These are phyloP conservation scores for Drosophila demipolita DNA, from an alignment of 2,888 invertebrate species.

Conservation along the genomic window DNA sequence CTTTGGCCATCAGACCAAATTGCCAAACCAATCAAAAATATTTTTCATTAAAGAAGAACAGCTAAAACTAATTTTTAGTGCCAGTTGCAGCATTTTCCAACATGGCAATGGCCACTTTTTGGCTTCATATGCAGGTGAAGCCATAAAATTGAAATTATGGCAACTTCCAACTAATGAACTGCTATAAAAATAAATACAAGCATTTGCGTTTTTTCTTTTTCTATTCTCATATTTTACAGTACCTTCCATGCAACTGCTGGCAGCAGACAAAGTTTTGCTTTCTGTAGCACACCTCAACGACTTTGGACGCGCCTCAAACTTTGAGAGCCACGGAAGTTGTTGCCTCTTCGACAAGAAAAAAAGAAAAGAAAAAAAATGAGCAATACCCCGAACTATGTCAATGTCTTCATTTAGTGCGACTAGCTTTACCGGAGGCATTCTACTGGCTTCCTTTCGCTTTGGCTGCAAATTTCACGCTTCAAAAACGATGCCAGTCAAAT, in stretches of 20 bases:
- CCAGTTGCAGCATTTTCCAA: conserved; percentile 1
- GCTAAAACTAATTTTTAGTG: conserved; percentile 2
- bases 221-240: background rate
- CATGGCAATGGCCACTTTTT: conserved; percentile 22
- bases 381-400: conserved; percentile 62
- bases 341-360: background rate
- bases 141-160: conserved; percentile 74
- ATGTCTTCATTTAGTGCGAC: conserved; percentile 50
- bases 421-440: background rate
- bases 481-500: conserved; percentile 23
- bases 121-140: conserved; percentile 41
- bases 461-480: conserved; percentile 54
- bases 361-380: background rate
- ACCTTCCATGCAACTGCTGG: conserved; percentile 24
- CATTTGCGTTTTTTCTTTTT: background rate
- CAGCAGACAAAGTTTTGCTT: conserved; percentile 62
- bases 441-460: conserved; percentile 9
- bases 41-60: conserved; percentile 11
- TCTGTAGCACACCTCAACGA: conserved; percentile 68
- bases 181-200: conserved; percentile 74
- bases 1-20: conserved; percentile 9
- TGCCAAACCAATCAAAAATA: conserved; percentile 30
- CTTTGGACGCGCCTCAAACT: conserved; percentile 33
- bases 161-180: conserved; percentile 75
- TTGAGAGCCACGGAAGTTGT: conserved; percentile 11